These are phyloP conservation scores for Pseudachorutes palmiensis DNA, from an alignment of 1,140 invertebrate species.

Conservation along the genomic window DNA sequence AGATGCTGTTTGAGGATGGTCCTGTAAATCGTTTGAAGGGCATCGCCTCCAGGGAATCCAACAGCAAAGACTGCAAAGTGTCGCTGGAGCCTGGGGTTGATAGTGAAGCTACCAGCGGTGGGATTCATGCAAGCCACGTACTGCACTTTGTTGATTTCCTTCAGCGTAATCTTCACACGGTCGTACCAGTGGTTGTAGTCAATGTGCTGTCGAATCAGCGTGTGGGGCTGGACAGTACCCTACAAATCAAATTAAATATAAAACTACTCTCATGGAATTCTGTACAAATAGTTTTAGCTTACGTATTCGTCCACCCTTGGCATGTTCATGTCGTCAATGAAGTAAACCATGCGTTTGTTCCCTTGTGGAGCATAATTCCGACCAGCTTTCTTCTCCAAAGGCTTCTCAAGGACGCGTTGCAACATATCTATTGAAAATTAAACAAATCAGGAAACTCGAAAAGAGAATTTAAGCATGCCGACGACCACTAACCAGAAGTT, in stretches of 20 bases:
- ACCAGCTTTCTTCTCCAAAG: slow-evolving; percentile 94
- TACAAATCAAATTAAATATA: slow-evolving; percentile 41
- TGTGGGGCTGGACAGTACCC: slow-evolving; percentile 92
- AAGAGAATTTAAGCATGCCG: not conserved
- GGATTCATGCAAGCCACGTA: slow-evolving; percentile 97
- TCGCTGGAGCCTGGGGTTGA: slow-evolving; percentile 84
- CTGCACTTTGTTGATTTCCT: slow-evolving; percentile 94
- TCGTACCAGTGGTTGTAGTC: slow-evolving; percentile 96
- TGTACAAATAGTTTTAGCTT: not conserved
- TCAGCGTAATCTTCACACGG: slow-evolving; percentile 75
- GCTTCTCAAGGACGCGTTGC: slow-evolving; percentile 87
- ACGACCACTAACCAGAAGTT: slow-evolving; percentile 56
- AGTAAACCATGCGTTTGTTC: slow-evolving; percentile 88
- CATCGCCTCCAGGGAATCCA: slow-evolving; percentile 78
- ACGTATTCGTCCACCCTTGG: slow-evolving; percentile 61
- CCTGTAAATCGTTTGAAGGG: slow-evolving; percentile 79
- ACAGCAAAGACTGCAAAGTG: slow-evolving; percentile 93
- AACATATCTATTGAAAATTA: slow-evolving; percentile 62
- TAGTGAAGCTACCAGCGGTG: slow-evolving; percentile 91
- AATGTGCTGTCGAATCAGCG: slow-evolving; percentile 85
- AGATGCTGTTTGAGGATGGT: slow-evolving; percentile 81
- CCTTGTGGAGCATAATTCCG: slow-evolving; percentile 91
- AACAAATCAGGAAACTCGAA: not conserved
- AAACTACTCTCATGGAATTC: not conserved
- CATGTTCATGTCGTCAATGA: slow-evolving; percentile 98